Evolutionary conservation across 2,113 vertebrate genomes (phyloP).

Genomic region (Irena cyanogastra): DNA sequence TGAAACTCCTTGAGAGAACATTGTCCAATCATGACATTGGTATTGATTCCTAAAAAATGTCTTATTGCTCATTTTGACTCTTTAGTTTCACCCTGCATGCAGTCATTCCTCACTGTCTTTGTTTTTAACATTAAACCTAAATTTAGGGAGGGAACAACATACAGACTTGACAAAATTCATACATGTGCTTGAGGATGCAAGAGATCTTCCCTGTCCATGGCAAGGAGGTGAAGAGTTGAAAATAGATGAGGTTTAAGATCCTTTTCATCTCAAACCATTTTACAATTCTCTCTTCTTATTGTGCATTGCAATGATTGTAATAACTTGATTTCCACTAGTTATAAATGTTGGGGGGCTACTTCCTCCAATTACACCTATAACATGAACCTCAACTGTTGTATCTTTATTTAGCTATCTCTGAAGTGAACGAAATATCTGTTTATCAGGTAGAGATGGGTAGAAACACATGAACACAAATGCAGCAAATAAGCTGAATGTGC

Average conservation of each 20-base stretch:
- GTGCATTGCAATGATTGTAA: neutral
- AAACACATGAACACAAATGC: neutral
- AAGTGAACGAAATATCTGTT: neutral
- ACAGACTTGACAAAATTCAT: neutral
- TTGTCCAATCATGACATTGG: neutral
- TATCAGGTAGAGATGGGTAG: neutral
- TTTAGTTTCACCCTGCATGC: neutral
- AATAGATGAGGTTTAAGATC: neutral
- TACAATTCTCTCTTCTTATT: neutral
- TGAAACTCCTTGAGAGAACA: neutral
- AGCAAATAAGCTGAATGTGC: neutral
- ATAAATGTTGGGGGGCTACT: neutral
- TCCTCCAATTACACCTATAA: neutral
- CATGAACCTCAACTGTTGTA: neutral
- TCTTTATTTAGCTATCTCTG: neutral
- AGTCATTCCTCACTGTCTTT: neutral
- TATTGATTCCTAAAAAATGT: neutral
- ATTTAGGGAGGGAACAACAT: neutral
- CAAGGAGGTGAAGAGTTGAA: fast-evolving
- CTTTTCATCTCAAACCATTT: neutral
- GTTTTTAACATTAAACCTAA: neutral
- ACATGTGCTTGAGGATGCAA: neutral
- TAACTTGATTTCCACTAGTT: neutral
- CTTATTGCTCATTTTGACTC: neutral
- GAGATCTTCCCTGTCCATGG: neutral